Conservation (phyloP, 2,797 vertebrate genomes). For the Macrochelys suwanniensis region DNA sequence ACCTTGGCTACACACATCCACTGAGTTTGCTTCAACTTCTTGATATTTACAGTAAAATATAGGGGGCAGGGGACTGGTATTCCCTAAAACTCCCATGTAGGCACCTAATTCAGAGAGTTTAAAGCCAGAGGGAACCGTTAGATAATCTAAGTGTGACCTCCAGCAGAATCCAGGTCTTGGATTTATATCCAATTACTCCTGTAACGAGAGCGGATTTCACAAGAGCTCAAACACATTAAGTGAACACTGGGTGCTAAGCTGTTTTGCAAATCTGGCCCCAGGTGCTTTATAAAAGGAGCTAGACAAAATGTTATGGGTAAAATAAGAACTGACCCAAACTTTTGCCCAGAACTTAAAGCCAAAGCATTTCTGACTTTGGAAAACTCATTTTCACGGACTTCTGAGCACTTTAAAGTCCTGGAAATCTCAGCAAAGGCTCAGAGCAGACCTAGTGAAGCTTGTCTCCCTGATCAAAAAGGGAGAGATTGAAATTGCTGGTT, state of each 20-base stretch:
- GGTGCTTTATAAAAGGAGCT: not conserved
- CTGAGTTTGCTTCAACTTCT: slow-evolving; percentile 40
- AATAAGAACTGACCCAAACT: not conserved
- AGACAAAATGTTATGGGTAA: not conserved
- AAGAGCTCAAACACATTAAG: not conserved
- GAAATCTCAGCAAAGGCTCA: not conserved
- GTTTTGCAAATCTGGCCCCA: not conserved
- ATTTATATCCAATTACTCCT: not conserved
- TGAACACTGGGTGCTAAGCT: not conserved
- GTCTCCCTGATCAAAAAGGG: not conserved
- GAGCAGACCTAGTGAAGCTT: not conserved
- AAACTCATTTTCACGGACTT: not conserved
- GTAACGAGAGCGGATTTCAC: not conserved
- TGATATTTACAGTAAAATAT: slow-evolving; percentile 30
- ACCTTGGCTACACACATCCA: slow-evolving; percentile 19
- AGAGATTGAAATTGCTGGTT: not conserved
- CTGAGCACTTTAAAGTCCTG: not conserved
- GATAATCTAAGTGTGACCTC: slow-evolving; percentile 47
- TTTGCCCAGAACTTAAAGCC: not conserved
- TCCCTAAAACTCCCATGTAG: slow-evolving; percentile 42
- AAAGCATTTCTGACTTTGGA: not conserved
- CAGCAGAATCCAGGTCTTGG: slow-evolving; percentile 45
- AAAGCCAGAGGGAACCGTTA: slow-evolving; percentile 47
- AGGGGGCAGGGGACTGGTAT: slow-evolving; percentile 26
- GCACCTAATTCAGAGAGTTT: slow-evolving; percentile 53